A percentile compares a stretch with the other conserved stretches of the same genome.
Evolutionary conservation across 2,113 vertebrate genomes (phyloP).

Genomic region (Theristicus caerulescens): DNA sequence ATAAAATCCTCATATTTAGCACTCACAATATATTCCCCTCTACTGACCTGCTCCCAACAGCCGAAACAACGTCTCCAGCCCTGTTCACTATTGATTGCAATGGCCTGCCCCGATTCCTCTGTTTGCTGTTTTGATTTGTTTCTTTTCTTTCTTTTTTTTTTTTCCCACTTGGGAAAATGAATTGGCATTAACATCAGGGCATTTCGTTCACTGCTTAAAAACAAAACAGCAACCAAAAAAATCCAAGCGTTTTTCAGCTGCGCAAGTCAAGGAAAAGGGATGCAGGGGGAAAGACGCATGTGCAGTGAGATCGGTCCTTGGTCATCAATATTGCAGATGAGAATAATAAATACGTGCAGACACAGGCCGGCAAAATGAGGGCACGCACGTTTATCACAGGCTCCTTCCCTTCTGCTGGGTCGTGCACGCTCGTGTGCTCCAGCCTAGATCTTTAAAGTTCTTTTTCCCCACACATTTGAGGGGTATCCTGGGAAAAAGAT

Average conservation of each 20-base stretch:
- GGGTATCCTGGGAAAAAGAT: background rate
- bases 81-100: rapidly evolving
- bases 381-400: background rate
- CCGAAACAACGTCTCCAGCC: background rate
- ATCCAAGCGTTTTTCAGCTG: background rate
- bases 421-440: rapidly evolving
- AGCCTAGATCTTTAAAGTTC: background rate
- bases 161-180: background rate
- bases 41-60: background rate
- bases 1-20: background rate
- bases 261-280: background rate
- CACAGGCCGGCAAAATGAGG: background rate
- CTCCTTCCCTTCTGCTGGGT: background rate
- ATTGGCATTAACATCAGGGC: background rate
- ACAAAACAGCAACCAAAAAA: background rate
- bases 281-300: background rate
- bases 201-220: background rate
- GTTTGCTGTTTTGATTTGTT: background rate
- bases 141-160: background rate
- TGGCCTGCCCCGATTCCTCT: background rate
- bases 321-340: conserved; percentile 26
- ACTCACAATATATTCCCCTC: background rate
- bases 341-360: background rate
- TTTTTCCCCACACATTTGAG: background rate
- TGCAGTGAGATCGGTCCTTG: background rate